Evolutionary conservation across 30 jellyfish, hydroid and myxozoan genomes (phyloP).

Genomic region (Nemopilema nomurai): DNA sequence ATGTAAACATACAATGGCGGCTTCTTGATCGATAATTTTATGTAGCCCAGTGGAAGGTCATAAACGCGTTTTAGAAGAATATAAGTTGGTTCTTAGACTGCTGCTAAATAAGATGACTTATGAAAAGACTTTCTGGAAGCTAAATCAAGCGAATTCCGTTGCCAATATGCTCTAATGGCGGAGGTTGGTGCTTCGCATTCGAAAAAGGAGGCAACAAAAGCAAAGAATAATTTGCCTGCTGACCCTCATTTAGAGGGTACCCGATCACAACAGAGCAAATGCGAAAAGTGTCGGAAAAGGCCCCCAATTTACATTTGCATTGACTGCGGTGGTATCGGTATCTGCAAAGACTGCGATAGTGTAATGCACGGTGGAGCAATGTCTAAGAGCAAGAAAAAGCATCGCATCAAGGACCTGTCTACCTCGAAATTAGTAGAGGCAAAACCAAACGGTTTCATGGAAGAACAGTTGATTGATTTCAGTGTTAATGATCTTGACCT

Average conservation of each 20-base stretch:
- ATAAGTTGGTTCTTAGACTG: not conserved
- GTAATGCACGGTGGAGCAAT: conserved; percentile 54
- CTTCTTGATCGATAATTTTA: conserved; percentile 17
- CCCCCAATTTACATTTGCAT: conserved; percentile 59
- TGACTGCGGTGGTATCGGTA: conserved; percentile 84
- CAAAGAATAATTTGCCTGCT: conserved; percentile 31
- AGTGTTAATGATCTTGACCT: conserved; percentile 4
- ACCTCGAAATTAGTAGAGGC: conserved; percentile 11
- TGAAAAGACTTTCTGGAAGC: not conserved
- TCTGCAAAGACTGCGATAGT: conserved; percentile 78
- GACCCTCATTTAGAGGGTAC: conserved; percentile 5
- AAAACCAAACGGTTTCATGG: conserved; percentile 37
- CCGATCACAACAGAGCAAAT: conserved; percentile 16
- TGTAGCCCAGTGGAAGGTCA: not conserved
- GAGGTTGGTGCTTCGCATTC: conserved; percentile 65
- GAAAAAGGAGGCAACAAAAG: conserved; percentile 57
- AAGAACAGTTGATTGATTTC: conserved; percentile 34
- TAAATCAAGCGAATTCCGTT: not conserved
- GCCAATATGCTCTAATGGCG: conserved; percentile 39
- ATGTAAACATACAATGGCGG: conserved; percentile 68
- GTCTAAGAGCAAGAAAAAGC: conserved; percentile 43
- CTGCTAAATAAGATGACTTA: not conserved
- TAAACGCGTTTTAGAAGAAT: not conserved
- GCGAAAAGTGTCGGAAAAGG: conserved; percentile 56
- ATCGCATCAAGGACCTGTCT: conserved; percentile 49